A percentile compares a stretch with the other conserved stretches of the same genome.
Evolutionary conservation across 2,888 invertebrate genomes (phyloP).

Genomic region (Cynaeus angustus): DNA sequence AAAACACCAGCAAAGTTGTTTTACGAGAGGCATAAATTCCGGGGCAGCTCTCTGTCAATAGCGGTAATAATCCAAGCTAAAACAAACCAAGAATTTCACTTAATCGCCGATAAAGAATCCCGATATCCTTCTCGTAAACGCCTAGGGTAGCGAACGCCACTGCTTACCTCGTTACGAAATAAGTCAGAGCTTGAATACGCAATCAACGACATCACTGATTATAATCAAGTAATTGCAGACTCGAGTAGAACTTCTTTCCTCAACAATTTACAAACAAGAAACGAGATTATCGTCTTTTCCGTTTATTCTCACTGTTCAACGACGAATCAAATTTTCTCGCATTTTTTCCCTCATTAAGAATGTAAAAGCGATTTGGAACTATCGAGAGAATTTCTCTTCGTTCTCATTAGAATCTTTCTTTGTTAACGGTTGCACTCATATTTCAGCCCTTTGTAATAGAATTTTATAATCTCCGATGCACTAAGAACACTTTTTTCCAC

Average conservation of each 20-base stretch:
- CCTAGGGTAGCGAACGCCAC: constrained; percentile 1
- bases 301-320: constrained; percentile 51
- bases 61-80: not conserved
- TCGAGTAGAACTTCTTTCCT: constrained; percentile 53
- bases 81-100: constrained; percentile 2
- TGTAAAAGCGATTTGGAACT: not conserved
- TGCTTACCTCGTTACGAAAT: constrained; percentile 38
- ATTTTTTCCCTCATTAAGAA: not conserved
- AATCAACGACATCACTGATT: constrained; percentile 62
- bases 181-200: constrained; percentile 57
- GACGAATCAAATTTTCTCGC: not conserved
- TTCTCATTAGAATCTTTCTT: too few species aligned
- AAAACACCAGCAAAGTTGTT: too few species aligned
- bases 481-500: constrained; percentile 29
- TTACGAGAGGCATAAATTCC: too few species aligned
- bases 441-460: constrained; percentile 2
- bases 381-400: not conserved
- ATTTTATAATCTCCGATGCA: constrained; percentile 29
- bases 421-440: not conserved
- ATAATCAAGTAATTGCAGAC: constrained; percentile 61
- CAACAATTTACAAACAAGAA: constrained; percentile 60
- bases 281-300: constrained; percentile 58
- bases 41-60: constrained; percentile 5
- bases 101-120: not conserved
- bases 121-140: not conserved